Evolutionary conservation across 2,888 invertebrate genomes (phyloP), one percentile per base, ranked within the genome.

Genomic region (Ceramica pisi): DNA sequence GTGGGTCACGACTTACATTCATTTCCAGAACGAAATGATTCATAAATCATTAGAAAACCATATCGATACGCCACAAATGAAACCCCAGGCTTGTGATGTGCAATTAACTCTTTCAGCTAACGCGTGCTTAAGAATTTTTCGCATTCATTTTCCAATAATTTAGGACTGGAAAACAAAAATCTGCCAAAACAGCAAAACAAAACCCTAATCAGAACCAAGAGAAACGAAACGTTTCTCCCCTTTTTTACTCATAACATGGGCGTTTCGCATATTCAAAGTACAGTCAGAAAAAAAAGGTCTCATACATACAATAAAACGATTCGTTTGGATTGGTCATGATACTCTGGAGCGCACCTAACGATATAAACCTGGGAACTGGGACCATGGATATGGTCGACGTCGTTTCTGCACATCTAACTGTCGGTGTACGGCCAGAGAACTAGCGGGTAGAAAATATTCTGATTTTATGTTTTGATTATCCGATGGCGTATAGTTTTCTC

Each of bases 341-440:
- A 86, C 87, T 88, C 84, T 72, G 74, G 83, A 86, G 88, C 87
- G 83, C 81, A 85, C 86, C 90, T 88, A 89, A 90, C 90, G 87
- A 87, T 89, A 92, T 92, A 90, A 91, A 90, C 90, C 90, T 89
- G 90, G 86, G 82, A 75, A 84, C 87, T 80, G 86, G 84, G 84
- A 86, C 89, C 87, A 86, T 87, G 88, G 88, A 89, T 89, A 90
- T 86, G 84, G 86, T 80, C 80, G 80, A 74, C 85, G 80, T 86
- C 84, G 83, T 86, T 83, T 85, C 88, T 88, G 82, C 88, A 83
- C 85, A 85, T 88, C 87, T 88, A 88, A 88, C 89, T 89, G 87
- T 83, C 81, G 60, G 71, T 75, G 51, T 79, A 71, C 9, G 84
- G 89, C 89, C 71, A 82, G 53, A n/a, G 67, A 83, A 83, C 6